phyloP scores from a whole-genome alignment of 2,888 invertebrate species.

The Tetragonisca angustula region DNA sequence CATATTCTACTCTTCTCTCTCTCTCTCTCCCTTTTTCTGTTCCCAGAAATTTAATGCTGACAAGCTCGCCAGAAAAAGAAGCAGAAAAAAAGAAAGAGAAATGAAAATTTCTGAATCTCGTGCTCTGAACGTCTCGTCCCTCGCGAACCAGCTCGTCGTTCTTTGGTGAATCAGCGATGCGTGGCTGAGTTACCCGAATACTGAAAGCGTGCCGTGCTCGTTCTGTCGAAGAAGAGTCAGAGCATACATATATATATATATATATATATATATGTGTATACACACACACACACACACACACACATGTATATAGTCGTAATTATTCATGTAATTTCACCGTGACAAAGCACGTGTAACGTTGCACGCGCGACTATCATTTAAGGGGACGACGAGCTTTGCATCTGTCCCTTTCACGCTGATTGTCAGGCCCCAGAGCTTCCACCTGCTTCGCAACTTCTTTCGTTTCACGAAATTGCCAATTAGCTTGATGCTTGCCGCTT shows the following conservation, averaged over 20 bases:
- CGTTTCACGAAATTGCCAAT: not conserved
- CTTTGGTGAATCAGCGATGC: conserved; percentile 53
- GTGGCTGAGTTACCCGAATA: conserved; percentile 18
- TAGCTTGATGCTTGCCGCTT: not conserved
- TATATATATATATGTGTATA: too few relatives aligned
- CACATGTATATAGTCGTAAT: not conserved
- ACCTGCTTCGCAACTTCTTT: not conserved
- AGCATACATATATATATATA: not conserved
- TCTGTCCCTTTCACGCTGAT: not conserved
- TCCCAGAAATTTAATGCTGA: not conserved
- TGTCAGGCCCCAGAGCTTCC: not conserved
- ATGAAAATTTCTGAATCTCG: not conserved
- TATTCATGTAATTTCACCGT: conserved; percentile 13
- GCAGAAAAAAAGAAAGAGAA: not conserved
- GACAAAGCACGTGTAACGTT: not conserved
- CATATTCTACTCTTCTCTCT: conserved; percentile 20
- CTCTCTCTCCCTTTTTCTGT: conserved; percentile 22
- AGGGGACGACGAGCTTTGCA: not conserved
- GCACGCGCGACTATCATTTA: not conserved
- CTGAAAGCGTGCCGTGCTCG: conserved; percentile 13
- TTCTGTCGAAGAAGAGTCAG: conserved; percentile 24
- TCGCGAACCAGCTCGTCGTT: conserved; percentile 8
- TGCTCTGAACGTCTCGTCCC: not conserved
- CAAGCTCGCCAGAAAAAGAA: conserved; percentile 23
- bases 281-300: too few relatives aligned